phyloP scores from a whole-genome alignment of 1,140 invertebrate species.

The Drosophila navojoa region DNA sequence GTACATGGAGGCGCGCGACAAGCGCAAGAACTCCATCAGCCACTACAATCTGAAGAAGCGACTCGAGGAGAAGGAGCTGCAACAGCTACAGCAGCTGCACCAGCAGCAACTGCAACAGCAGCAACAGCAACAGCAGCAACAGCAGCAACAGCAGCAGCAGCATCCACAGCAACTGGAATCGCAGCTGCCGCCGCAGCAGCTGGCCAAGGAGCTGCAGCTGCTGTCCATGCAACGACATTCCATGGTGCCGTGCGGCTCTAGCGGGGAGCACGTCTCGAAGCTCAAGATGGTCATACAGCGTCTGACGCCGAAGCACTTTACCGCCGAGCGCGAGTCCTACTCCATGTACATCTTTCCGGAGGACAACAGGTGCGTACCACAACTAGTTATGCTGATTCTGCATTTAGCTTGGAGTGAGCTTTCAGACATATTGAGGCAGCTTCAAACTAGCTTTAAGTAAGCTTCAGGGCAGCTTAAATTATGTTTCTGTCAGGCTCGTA shows the following conservation, averaged over 20 bases:
- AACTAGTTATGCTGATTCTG: too few relatives aligned
- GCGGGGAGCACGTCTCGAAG: slow-evolving; percentile 71
- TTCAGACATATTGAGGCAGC: too few relatives aligned
- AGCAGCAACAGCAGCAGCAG: slow-evolving; percentile 46
- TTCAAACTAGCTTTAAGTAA: too few relatives aligned
- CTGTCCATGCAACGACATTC: slow-evolving; percentile 65
- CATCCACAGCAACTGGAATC: slow-evolving; percentile 41
- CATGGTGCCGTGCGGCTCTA: slow-evolving; percentile 47
- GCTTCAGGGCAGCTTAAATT: too few relatives aligned
- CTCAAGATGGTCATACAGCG: slow-evolving; percentile 77
- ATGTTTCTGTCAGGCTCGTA: too few relatives aligned
- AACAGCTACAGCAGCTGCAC: slow-evolving; percentile 72
- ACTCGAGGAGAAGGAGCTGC: slow-evolving; percentile 65
- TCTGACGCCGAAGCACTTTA: slow-evolving; percentile 84
- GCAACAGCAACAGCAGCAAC: slow-evolving; percentile 4
- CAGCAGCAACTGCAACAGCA: slow-evolving; percentile 58
- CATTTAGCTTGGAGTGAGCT: too few relatives aligned
- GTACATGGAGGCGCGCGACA: slow-evolving; percentile 80
- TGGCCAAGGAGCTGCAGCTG: slow-evolving; percentile 65
- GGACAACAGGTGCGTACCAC: slow-evolving; percentile 87
- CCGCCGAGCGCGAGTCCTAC: slow-evolving; percentile 91
- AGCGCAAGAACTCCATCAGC: slow-evolving; percentile 78
- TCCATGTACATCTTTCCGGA: slow-evolving; percentile 93
- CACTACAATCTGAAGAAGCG: slow-evolving; percentile 74
- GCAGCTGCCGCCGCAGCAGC: slow-evolving; percentile 34